Conservation (phyloP, 1,140 invertebrate species). For the Rhizoglyphus robini region DNA sequence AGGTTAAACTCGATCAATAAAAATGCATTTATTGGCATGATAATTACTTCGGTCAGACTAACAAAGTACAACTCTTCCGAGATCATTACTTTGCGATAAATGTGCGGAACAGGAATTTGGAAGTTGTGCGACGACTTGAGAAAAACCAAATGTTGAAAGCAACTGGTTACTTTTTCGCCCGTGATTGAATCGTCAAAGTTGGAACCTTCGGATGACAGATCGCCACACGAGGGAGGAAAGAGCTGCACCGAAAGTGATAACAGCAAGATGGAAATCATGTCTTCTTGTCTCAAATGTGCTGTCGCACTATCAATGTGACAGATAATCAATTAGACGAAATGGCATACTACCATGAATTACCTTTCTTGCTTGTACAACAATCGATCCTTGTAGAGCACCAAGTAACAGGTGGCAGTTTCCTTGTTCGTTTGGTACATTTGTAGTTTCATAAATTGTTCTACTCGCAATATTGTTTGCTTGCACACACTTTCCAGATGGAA, state of each 20-base stretch:
- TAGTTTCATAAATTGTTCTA: not conserved
- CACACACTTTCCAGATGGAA: not conserved
- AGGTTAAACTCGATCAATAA: no score
- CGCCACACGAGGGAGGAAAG: not conserved
- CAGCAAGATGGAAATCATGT: not conserved
- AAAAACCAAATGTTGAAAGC: not conserved
- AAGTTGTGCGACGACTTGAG: not conserved
- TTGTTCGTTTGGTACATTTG: not conserved
- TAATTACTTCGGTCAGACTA: not conserved
- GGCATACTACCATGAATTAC: not conserved
- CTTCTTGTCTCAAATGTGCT: not conserved
- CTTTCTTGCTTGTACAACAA: constrained; percentile 8
- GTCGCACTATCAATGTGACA: no score
- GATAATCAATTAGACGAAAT: not conserved
- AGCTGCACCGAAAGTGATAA: not conserved
- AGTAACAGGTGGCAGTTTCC: not conserved
- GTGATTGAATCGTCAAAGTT: not conserved
- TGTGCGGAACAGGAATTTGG: not conserved
- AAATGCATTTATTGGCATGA: no score
- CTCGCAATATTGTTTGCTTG: not conserved
- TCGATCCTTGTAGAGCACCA: not conserved
- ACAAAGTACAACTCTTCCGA: not conserved
- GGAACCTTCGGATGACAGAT: not conserved
- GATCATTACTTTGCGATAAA: constrained; percentile 8
- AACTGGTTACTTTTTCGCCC: not conserved